phyloP scores from a whole-genome alignment of 2,113 vertebrate genomes.

The Copsychus sechellarum region DNA sequence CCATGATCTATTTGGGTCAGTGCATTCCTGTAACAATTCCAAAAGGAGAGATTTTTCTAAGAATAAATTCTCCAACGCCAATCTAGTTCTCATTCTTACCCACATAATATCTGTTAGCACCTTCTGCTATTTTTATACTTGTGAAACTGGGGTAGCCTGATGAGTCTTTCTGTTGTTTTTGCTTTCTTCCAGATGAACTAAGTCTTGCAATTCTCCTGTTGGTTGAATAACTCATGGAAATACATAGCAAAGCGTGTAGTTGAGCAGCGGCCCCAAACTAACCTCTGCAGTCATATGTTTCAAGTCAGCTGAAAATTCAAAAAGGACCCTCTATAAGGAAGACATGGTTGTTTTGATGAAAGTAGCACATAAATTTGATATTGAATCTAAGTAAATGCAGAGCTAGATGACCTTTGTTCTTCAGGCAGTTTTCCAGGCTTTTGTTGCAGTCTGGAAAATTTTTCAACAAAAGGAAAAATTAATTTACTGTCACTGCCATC shows the following conservation, averaged over 20 bases:
- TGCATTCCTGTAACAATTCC: neutral
- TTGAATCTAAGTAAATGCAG: neutral
- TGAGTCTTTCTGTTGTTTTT: conserved; percentile 12
- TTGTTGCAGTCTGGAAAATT: rapidly evolving
- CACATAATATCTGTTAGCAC: neutral
- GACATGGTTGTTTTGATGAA: neutral
- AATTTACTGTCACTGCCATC: neutral
- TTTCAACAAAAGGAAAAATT: neutral
- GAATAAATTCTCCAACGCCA: neutral
- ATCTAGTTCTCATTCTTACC: conserved; percentile 27
- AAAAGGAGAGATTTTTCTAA: conserved; percentile 36
- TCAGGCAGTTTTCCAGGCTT: neutral
- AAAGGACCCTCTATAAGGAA: neutral
- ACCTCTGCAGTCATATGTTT: neutral
- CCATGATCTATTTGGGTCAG: conserved; percentile 49
- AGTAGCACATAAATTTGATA: neutral
- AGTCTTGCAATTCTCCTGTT: neutral
- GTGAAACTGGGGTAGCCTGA: neutral
- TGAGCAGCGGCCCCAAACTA: neutral
- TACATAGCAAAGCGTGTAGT: neutral
- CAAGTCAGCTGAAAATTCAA: neutral
- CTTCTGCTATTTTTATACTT: conserved; percentile 5
- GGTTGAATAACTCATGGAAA: neutral
- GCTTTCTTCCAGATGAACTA: neutral
- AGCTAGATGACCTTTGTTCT: neutral